Percentiles rank a stretch among this genome's conserved stretches.
These are phyloP conservation scores for Amorpha juglandis DNA, from an alignment of 2,888 invertebrate genomes.

Conservation along the genomic window DNA sequence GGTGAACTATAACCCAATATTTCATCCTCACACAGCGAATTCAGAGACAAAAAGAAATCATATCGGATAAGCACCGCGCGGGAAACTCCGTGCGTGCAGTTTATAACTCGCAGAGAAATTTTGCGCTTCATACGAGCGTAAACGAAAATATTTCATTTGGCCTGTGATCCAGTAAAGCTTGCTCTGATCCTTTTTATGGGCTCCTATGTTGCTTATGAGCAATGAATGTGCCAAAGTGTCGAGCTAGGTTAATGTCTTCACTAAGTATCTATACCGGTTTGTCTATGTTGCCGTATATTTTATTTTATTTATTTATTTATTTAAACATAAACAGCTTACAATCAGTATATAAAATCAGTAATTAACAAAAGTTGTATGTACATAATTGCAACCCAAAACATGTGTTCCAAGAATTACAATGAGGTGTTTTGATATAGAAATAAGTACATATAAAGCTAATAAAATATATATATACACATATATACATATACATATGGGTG, in stretches of 20 bases:
- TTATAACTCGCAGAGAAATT: constrained; percentile 55
- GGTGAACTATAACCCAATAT: constrained; percentile 26
- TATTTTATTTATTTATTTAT: too few species aligned
- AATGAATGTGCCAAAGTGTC: constrained; percentile 61
- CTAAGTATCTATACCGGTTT: constrained; percentile 10
- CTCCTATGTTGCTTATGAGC: constrained; percentile 62
- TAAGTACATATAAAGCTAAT: too few species aligned
- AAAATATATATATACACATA: too few species aligned
- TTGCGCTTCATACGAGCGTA: constrained; percentile 46
- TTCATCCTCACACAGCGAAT: constrained; percentile 32
- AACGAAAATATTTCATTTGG: constrained; percentile 72
- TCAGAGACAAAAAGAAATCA: constrained; percentile 43
- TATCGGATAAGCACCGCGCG: constrained; percentile 57
- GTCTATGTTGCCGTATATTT: not conserved
- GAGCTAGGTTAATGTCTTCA: constrained; percentile 35
- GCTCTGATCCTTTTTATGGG: constrained; percentile 71
- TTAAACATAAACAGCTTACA: too few species aligned
- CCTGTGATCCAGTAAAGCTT: constrained; percentile 65
- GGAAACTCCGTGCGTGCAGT: constrained; percentile 59
- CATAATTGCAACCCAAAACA: too few species aligned
- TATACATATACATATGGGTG: too few species aligned
- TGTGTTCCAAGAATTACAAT: too few species aligned
- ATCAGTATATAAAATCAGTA: too few species aligned
- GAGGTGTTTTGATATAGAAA: too few species aligned
- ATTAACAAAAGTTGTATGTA: too few species aligned